Base-by-base conservation (phyloP, 2,888 invertebrate species). In the Dolichomitus sp. region DNA sequence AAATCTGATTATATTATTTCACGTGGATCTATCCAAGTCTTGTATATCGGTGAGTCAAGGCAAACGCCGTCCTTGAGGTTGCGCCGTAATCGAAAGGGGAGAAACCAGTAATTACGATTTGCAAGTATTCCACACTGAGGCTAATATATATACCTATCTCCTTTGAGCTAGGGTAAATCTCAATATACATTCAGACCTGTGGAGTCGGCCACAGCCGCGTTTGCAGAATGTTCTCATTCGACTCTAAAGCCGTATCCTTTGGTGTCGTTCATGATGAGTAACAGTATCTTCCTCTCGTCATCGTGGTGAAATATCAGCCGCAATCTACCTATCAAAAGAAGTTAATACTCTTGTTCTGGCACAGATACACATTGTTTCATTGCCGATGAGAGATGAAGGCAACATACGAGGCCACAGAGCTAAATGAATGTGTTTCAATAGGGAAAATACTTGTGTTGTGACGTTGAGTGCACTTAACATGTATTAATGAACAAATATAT, bases 1-100 rank as follows among this genome's bases (percentile, higher is more conserved):
- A 63, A 83, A 83, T 79, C 74, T 74, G 78, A 82, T 82, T 82
- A 69, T 74, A 74, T 70, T 52, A 65, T 73, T 61, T 65, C 52
- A 27, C 74, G 54, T 42, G 17, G 68, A 76, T 61, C 61, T 37
- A 61, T 63, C 27, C n/a, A 37, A 66, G 30, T 33, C 57, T 68
- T 61, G 42, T 30, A 45, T 50, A 50, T 74, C 57, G 74, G 45
- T 14, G 42, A 42, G 42, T 50, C 17, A 40, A 66, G 30, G 45
- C 66, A 27, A 9, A 17, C 33, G 17, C n/a, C 40, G 54, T 66
- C 54, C 52, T 30, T 30, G 54, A 14, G 42, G 59, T 45, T 45
- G 5, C 50, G 33, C 12, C 30, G 52, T 14, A n/a, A 42, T 37
- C 45, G 19, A 12, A 48, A 14, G 30, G n/a, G 4, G 45, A 33